phyloP scores from a whole-genome alignment of 2,888 invertebrate genomes.

The Cephus sareptanus region DNA sequence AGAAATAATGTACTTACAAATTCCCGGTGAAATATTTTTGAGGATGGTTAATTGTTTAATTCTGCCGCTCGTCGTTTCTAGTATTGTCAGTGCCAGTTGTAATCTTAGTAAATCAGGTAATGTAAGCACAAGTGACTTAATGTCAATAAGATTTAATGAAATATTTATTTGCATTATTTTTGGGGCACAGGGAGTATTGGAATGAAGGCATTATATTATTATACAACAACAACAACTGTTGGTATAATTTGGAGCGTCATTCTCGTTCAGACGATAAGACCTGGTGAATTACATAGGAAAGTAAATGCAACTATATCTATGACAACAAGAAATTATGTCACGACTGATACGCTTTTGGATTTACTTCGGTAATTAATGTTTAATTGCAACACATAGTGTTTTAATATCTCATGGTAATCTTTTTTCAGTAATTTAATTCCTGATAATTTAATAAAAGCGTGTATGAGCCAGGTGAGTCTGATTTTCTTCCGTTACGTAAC shows the following conservation, averaged over 20 bases:
- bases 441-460: slow-evolving; percentile 87
- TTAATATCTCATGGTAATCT: slow-evolving; percentile 17
- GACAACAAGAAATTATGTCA: slow-evolving; percentile 72
- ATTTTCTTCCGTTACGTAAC: background rate
- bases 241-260: slow-evolving; percentile 91
- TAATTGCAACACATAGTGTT: background rate
- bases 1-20: slow-evolving; percentile 92
- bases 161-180: background rate
- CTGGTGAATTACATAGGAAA: slow-evolving; percentile 70
- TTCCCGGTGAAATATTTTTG: slow-evolving; percentile 94
- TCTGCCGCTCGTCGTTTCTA: slow-evolving; percentile 89
- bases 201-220: slow-evolving; percentile 71
- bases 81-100: slow-evolving; percentile 78
- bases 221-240: slow-evolving; percentile 90
- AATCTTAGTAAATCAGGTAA: slow-evolving; percentile 56
- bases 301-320: slow-evolving; percentile 17
- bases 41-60: slow-evolving; percentile 95
- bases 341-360: slow-evolving; percentile 92
- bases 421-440: slow-evolving; percentile 80
- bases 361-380: slow-evolving; percentile 75
- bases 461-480: slow-evolving; percentile 70
- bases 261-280: slow-evolving; percentile 87
- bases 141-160: background rate
- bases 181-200: slow-evolving; percentile 52
- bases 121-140: background rate